A percentile compares a stretch with the other conserved stretches of the same genome.
These are phyloP conservation scores for Marmota flaviventris DNA, from an alignment of 2,113 vertebrate species.

Conservation along the genomic window DNA sequence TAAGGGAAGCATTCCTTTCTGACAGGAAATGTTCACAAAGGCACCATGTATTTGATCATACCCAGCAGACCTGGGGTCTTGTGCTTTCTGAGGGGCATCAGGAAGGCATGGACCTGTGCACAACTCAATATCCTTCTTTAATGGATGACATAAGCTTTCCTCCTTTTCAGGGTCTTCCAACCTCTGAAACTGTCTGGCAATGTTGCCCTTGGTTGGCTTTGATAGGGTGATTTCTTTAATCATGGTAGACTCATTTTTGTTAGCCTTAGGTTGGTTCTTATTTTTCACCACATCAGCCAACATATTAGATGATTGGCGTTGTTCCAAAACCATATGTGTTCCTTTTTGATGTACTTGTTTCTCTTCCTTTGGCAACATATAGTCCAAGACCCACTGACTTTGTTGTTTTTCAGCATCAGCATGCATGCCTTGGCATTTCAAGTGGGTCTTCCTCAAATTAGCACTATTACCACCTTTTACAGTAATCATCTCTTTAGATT, in stretches of 20 bases:
- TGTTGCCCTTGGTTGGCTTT: constrained; percentile 71
- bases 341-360: not conserved
- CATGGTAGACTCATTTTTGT: not conserved
- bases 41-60: constrained; percentile 73
- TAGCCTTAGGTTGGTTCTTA: not conserved
- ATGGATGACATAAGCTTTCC: constrained; percentile 62
- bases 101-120: not conserved
- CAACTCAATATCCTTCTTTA: not conserved
- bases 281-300: fast-evolving
- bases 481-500: constrained; percentile 12
- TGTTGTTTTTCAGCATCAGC: not conserved
- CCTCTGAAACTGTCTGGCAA: constrained; percentile 65
- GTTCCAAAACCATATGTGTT: not conserved
- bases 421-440: not conserved
- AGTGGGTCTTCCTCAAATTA: not conserved
- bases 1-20: constrained; percentile 74
- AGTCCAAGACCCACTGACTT: not conserved
- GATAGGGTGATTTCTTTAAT: constrained; percentile 78
- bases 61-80: not conserved
- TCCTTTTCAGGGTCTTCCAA: constrained; percentile 70
- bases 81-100: not conserved
- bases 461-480: not conserved
- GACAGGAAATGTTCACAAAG: constrained; percentile 76
- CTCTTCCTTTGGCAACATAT: not conserved
- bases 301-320: fast-evolving